A percentile compares a stretch with the other conserved stretches of the same genome.
Evolutionary conservation across 2,113 vertebrate species (phyloP).

Genomic region (Ranitomeya variabilis): DNA sequence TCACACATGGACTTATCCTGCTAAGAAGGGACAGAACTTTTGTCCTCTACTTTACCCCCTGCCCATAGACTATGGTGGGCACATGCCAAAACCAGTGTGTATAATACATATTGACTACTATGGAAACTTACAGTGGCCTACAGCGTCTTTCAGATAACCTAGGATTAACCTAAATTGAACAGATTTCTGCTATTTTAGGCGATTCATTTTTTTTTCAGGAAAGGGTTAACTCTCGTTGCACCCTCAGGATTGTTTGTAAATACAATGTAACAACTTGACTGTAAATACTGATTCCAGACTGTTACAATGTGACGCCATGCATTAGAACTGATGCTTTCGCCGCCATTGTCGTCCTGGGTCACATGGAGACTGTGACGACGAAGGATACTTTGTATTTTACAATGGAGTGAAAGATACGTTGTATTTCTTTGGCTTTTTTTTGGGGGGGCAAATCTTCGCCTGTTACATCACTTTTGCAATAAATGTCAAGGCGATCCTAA

Average conservation of each 20-base stretch:
- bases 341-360: not conserved
- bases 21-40: not conserved
- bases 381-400: not conserved
- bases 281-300: not conserved
- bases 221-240: not conserved
- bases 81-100: not conserved
- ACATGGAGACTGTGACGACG: not conserved
- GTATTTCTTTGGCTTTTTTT: not conserved
- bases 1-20: not conserved
- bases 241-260: not conserved
- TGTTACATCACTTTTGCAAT: too few species aligned
- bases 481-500: too few species aligned
- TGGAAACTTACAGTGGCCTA: not conserved
- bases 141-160: constrained; percentile 3
- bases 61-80: not conserved
- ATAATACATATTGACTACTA: not conserved
- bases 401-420: not conserved
- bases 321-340: too few species aligned
- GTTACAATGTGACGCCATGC: not conserved
- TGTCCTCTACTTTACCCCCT: not conserved
- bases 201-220: not conserved
- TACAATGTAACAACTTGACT: not conserved
- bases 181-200: not conserved
- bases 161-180: constrained; percentile 35
- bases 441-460: too few species aligned